Evolutionary conservation across 2,113 vertebrate genomes (phyloP), one percentile per base, ranked within the genome.

Genomic region (Festucalex cinctus): DNA sequence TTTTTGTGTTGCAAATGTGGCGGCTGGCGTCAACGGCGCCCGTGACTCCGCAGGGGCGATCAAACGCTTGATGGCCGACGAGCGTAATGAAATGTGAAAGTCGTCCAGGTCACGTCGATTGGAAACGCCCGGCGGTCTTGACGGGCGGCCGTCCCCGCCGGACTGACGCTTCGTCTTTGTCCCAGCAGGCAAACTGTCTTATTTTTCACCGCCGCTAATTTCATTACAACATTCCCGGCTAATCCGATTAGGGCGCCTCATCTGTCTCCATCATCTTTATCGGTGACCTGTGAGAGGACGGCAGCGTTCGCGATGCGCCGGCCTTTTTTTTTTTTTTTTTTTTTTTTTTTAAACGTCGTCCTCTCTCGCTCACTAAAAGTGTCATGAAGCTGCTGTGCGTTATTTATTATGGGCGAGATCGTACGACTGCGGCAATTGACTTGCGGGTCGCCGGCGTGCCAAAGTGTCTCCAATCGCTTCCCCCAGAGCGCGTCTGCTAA

Each of bases 201-300:
- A 65, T 64, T 65, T 69, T 60, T 69, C 46, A 26, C 53, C 65
- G 44, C 13, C 28, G 28, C 65, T 80, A 70, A 83, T 85, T 83
- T 73, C 68, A 79, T 84, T 83, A 80, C 75, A 76, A 61, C 71
- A 68, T 80, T 69, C 60, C 28, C n/a, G 56, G 58, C 78, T 83
- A 84, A 87, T 85, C 62, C 71, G 70, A 82, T 86, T 68, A 82
- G 36, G 10, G 43, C 56, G 71, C 77, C 74, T 75, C 80, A 78
- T 85, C 78, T 67, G 70, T 83, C 78, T 81, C 83, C 76, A 87
- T 88, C 76, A 76, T 83, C 71, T 77, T 80, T 73, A 81, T 72
- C 75, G 70, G 41, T 86, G 80, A 86, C 81, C 86, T 84, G 76
- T 80, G 75, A 76, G 79, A 83, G 64, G 73, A 76, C 73, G 62